Percentiles rank a stretch among this genome's conserved stretches.
Evolutionary conservation across 2,113 vertebrate species (phyloP).

Genomic region (Phalacrocorax aristotelis): DNA sequence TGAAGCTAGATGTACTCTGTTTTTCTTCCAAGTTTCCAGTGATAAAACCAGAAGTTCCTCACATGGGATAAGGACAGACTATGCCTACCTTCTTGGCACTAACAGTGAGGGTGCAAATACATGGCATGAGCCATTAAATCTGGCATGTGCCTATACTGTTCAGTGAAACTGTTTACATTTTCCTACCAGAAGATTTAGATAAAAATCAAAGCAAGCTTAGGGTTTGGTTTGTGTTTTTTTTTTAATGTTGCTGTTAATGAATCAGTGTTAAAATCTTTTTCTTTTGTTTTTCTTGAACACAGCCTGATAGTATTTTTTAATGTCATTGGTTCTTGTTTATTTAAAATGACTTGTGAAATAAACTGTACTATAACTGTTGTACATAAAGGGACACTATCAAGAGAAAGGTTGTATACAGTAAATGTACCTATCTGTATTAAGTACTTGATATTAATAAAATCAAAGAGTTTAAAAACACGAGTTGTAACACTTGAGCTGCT

Average conservation of each 20-base stretch:
- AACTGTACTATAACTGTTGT: conserved; percentile 51
- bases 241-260: conserved; percentile 38
- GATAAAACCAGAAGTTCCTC: background rate
- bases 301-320: conserved; percentile 47
- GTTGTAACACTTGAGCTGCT: conserved; percentile 4
- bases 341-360: conserved; percentile 58
- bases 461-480: background rate
- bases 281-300: conserved; percentile 18
- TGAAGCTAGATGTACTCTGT: background rate
- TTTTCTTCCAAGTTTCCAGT: background rate
- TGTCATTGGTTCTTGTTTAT: conserved; percentile 52
- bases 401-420: conserved; percentile 38
- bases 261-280: conserved; percentile 48
- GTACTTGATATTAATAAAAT: conserved; percentile 16
- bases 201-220: conserved; percentile 50
- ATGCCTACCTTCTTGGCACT: background rate
- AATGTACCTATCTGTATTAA: background rate
- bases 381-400: conserved; percentile 52
- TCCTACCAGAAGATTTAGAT: conserved; percentile 55
- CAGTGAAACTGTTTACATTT: conserved; percentile 57
- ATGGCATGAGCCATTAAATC: conserved; percentile 4
- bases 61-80: background rate
- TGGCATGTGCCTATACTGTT: conserved; percentile 41
- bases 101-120: background rate
- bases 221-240: background rate